phyloP scores from a whole-genome alignment of 2,888 invertebrate species.

The Noctua comes region DNA sequence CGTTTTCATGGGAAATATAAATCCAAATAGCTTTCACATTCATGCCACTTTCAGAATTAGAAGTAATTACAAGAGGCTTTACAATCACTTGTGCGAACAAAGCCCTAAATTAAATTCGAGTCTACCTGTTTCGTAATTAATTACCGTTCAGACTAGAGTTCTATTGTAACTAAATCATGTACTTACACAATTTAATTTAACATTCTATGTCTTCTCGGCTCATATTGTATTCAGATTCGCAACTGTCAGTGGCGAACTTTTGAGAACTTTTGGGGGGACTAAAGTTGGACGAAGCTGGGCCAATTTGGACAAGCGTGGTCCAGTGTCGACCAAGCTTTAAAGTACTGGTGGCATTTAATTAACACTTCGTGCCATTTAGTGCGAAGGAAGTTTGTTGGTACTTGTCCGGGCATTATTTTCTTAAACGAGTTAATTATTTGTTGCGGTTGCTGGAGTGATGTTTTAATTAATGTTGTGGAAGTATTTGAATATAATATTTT shows the following conservation, averaged over 20 bases:
- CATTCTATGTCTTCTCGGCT: slow-evolving; percentile 15
- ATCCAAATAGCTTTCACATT: slow-evolving; percentile 8
- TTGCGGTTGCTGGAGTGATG: slow-evolving; percentile 26
- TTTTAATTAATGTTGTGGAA: slow-evolving; percentile 31
- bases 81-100: slow-evolving; percentile 29
- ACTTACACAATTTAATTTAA: slow-evolving; percentile 20
- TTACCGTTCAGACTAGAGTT: slow-evolving; percentile 13
- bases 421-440: slow-evolving; percentile 38
- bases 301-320: slow-evolving; percentile 55
- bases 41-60: slow-evolving; percentile 9
- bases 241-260: slow-evolving; percentile 26
- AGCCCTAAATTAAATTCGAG: slow-evolving; percentile 21
- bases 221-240: slow-evolving; percentile 32
- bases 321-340: slow-evolving; percentile 40
- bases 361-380: slow-evolving; percentile 54
- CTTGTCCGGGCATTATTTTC: slow-evolving; percentile 44
- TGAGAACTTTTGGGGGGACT: slow-evolving; percentile 43
- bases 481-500: slow-evolving; percentile 14
- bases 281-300: slow-evolving; percentile 37
- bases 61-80: slow-evolving; percentile 26
- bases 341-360: slow-evolving; percentile 57
- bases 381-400: slow-evolving; percentile 37
- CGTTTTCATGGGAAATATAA: background rate
- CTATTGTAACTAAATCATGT: slow-evolving; percentile 28
- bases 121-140: slow-evolving; percentile 23